Evolutionary conservation across 2,113 vertebrate genomes (phyloP).

Genomic region (Thryonomys swinderianus): DNA sequence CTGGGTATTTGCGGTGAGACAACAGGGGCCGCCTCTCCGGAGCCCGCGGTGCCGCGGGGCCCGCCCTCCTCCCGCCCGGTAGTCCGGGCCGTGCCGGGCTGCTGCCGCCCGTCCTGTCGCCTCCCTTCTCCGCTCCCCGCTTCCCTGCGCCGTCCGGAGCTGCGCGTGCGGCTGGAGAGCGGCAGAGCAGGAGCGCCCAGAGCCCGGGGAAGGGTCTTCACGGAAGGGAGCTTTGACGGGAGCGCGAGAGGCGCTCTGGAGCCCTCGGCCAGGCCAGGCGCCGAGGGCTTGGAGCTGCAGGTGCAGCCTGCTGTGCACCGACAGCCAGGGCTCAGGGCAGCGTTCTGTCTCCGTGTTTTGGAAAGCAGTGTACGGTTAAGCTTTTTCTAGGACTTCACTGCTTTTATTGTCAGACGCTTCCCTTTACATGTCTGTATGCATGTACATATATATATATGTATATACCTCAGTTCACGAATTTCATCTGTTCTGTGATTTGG

Average conservation of each 20-base stretch:
- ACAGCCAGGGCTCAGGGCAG: neutral
- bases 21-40: too few species aligned
- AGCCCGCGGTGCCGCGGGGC: too few species aligned
- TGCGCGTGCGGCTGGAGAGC: neutral
- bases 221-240: too few species aligned
- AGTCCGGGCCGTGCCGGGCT: too few species aligned
- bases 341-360: neutral
- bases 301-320: neutral
- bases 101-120: fast-evolving
- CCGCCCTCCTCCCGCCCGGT: too few species aligned
- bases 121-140: neutral
- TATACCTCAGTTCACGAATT: neutral
- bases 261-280: too few species aligned
- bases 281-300: neutral
- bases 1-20: too few species aligned
- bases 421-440: neutral
- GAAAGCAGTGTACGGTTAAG: neutral
- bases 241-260: too few species aligned
- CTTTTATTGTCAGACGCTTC: slow-evolving; percentile 9
- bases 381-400: neutral
- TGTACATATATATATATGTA: too few species aligned
- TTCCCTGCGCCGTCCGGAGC: neutral
- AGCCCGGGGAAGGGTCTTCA: too few species aligned
- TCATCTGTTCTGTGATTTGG: neutral
- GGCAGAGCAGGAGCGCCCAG: neutral